These are phyloP conservation scores for Eupithecia abbreviata DNA, from an alignment of 2,888 invertebrate genomes.

Conservation along the genomic window DNA sequence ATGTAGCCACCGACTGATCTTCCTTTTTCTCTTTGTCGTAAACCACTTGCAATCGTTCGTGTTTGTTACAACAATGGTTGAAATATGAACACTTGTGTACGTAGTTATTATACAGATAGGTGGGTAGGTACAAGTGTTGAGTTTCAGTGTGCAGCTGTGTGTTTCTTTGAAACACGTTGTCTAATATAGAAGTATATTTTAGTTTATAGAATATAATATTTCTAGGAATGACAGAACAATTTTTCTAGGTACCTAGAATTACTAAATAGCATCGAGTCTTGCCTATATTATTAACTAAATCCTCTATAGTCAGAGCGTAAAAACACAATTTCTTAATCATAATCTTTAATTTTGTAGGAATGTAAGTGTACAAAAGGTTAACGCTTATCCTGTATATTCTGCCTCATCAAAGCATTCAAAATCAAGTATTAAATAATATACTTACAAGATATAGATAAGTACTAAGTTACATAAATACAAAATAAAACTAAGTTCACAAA, in stretches of 20 bases:
- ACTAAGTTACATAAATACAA: too few species aligned
- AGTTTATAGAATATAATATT: background rate
- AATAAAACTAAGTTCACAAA: too few species aligned
- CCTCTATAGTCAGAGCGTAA: background rate
- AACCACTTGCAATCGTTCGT: slow-evolving; percentile 59
- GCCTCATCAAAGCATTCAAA: too few species aligned
- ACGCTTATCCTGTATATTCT: too few species aligned
- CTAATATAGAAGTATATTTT: background rate
- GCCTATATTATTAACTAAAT: background rate
- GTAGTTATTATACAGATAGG: slow-evolving; percentile 58
- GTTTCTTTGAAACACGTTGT: slow-evolving; percentile 41
- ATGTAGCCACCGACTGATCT: slow-evolving; percentile 71
- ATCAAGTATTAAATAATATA: too few species aligned
- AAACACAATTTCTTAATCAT: background rate
- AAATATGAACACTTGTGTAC: slow-evolving; percentile 62
- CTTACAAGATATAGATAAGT: too few species aligned
- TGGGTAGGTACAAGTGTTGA: slow-evolving; percentile 52
- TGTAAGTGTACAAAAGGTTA: too few species aligned
- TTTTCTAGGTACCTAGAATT: background rate
- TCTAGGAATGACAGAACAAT: slow-evolving; percentile 5
- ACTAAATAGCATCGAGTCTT: background rate
- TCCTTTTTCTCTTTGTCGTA: slow-evolving; percentile 55
- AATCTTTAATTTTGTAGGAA: too few species aligned
- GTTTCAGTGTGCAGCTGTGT: slow-evolving; percentile 53
- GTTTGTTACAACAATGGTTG: slow-evolving; percentile 53